Base-by-base conservation (phyloP, 2,888 invertebrate species). In the Hydrotaea cyrtoneurina region DNA sequence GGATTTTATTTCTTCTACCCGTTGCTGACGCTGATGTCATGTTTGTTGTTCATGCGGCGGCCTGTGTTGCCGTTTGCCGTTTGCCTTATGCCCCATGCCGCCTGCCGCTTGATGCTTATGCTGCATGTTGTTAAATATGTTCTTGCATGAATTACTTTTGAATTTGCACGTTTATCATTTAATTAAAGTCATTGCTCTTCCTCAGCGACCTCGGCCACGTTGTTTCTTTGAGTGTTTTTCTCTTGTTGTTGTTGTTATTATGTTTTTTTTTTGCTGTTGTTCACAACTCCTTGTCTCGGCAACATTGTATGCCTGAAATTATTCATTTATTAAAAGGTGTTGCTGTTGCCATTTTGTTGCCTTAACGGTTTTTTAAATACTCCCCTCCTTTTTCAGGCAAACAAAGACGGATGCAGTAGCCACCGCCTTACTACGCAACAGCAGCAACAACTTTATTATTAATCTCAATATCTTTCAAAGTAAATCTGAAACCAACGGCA, bases 131-230 rank as follows among this genome's bases (percentile, higher is more conserved):
- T 50, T 75, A 39, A 53, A 43, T 62, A 72, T 76, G 26, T 69
- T 85, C 53, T 81, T 81, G 76, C 84, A 76, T 79, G 76, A 79
- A 82, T 77, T 75, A 64, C 55, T 85, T 71, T 46, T n/a, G n/a
- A 72, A 43, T 80, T 72, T 82, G 55, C 77, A 74, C 73, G 57
- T 86, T 87, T 87, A 86, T 87, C 86, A 85, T 84, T 87, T 86
- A 87, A 87, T 87, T 87, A 86, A 87, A 87, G 85, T 83, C 85
- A 86, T 85, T 86, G 86, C 86, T 87, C 78, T 86, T 86, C 21
- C 66, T 74, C 23, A 21, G 13, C 46, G 39, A 43, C 31, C 23
- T n/a, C 36, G n/a, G 15, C 62, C 10, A 62, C n/a, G 62, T 46
- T 43, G 21, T 46, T 43, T 46, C 31, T 69, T 19, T 23, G 17